phyloP scores from a whole-genome alignment of 2,888 invertebrate genomes.

The Molorchus minor region DNA sequence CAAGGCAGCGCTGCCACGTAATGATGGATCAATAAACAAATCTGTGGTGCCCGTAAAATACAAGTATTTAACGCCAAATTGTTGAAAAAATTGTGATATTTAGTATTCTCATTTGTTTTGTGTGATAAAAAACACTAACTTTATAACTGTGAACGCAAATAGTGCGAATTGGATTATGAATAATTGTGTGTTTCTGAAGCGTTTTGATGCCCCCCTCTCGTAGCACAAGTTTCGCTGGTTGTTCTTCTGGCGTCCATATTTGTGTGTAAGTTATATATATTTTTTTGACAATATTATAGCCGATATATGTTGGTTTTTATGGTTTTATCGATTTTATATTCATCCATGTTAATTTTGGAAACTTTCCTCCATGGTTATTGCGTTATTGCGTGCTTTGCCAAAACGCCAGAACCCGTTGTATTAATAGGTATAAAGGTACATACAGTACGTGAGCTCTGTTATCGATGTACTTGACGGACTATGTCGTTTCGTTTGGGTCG shows the following conservation, averaged over 20 bases:
- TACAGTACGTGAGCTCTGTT: no score
- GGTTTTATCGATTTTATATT: no score
- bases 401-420: no score
- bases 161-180: conserved; percentile 52
- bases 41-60: conserved; percentile 57
- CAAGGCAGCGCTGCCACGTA: conserved; percentile 60
- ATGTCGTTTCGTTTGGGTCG: not conserved
- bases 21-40: conserved; percentile 61
- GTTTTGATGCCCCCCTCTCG: conserved; percentile 54
- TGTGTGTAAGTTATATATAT: conserved; percentile 53
- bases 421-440: no score
- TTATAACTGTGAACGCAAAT: conserved; percentile 49
- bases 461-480: no score
- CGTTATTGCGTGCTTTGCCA: no score
- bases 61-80: conserved; percentile 64
- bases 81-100: conserved; percentile 62
- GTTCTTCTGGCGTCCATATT: conserved; percentile 60
- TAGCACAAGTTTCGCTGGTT: conserved; percentile 53
- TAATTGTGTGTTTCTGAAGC: conserved; percentile 56
- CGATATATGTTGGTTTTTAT: not conserved
- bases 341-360: no score
- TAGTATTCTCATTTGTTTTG: conserved; percentile 60
- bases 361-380: no score
- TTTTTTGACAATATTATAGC: conserved; percentile 21
- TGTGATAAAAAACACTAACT: conserved; percentile 55